phyloP scores from a whole-genome alignment of 2,797 vertebrate species.

The Micropoecilia bifurca region DNA sequence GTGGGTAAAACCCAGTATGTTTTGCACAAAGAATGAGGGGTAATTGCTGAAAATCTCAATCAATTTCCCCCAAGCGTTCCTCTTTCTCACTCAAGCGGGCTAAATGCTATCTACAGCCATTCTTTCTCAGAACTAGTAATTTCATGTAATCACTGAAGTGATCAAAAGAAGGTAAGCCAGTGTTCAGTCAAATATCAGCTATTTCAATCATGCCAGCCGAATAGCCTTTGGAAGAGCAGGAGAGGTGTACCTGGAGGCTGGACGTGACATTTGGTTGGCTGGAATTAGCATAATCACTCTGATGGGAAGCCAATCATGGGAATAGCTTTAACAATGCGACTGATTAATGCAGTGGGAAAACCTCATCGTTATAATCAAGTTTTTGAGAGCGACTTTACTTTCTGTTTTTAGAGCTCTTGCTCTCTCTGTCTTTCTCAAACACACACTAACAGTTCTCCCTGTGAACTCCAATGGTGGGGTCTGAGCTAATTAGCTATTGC shows the following conservation, averaged over 20 bases:
- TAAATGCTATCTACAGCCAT: slow-evolving; percentile 73
- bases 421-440: background rate
- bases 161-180: slow-evolving; percentile 71
- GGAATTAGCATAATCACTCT: slow-evolving; percentile 82
- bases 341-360: slow-evolving; percentile 81
- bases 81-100: slow-evolving; percentile 70
- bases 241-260: slow-evolving; percentile 69
- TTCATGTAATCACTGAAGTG: slow-evolving; percentile 80
- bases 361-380: slow-evolving; percentile 76
- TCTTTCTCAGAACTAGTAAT: slow-evolving; percentile 78
- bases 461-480: slow-evolving; percentile 7
- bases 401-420: slow-evolving; percentile 33
- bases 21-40: slow-evolving; percentile 71
- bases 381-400: slow-evolving; percentile 70
- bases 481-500: slow-evolving; percentile 31
- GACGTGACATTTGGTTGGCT: slow-evolving; percentile 82
- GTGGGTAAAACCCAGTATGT: slow-evolving; percentile 58
- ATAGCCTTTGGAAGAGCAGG: slow-evolving; percentile 56
- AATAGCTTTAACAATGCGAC: slow-evolving; percentile 79
- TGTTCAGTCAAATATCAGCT: slow-evolving; percentile 78
- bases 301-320: slow-evolving; percentile 78
- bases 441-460: slow-evolving; percentile 9
- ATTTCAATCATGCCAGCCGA: slow-evolving; percentile 71
- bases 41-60: slow-evolving; percentile 81
- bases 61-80: slow-evolving; percentile 67